A percentile compares a stretch with the other conserved stretches of the same genome.
phyloP scores from a whole-genome alignment of 2,888 invertebrate genomes.

The Spisula solida region DNA sequence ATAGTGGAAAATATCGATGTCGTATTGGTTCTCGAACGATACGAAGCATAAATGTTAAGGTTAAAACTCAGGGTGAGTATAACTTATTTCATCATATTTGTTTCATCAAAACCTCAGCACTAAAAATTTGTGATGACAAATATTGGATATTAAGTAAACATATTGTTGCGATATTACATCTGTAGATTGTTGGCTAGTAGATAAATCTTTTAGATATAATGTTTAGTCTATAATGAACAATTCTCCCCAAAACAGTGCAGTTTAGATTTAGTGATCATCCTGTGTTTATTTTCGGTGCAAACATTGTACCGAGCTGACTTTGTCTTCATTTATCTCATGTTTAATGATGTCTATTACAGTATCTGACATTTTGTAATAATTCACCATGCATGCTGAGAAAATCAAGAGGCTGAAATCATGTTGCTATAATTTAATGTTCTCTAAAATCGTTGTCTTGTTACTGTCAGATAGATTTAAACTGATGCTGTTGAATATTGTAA shows the following conservation, averaged over 20 bases:
- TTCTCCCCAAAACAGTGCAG: background rate
- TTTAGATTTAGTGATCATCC: background rate
- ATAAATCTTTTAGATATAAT: background rate
- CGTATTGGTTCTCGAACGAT: slow-evolving; percentile 61
- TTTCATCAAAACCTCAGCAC: too few species aligned
- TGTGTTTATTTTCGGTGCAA: background rate
- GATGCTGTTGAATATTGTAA: background rate
- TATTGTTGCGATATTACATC: too few species aligned
- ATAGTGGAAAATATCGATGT: slow-evolving; percentile 69
- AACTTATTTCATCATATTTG: background rate
- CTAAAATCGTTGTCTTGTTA: background rate
- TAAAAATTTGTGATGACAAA: too few species aligned
- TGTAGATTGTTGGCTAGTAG: background rate
- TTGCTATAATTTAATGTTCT: slow-evolving; percentile 1
- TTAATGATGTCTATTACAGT: slow-evolving; percentile 14
- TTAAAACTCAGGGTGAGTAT: slow-evolving; percentile 67
- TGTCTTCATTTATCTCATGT: background rate
- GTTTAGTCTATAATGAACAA: slow-evolving; percentile 5
- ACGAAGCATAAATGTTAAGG: slow-evolving; percentile 56
- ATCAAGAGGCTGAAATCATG: background rate
- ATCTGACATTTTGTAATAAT: slow-evolving; percentile 22
- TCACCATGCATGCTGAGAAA: background rate
- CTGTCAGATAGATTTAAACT: slow-evolving; percentile 9
- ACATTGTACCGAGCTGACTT: background rate
- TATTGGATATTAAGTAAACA: too few species aligned